Conservation (phyloP, 2,797 vertebrate species). For the Centropyge bicolor region DNA sequence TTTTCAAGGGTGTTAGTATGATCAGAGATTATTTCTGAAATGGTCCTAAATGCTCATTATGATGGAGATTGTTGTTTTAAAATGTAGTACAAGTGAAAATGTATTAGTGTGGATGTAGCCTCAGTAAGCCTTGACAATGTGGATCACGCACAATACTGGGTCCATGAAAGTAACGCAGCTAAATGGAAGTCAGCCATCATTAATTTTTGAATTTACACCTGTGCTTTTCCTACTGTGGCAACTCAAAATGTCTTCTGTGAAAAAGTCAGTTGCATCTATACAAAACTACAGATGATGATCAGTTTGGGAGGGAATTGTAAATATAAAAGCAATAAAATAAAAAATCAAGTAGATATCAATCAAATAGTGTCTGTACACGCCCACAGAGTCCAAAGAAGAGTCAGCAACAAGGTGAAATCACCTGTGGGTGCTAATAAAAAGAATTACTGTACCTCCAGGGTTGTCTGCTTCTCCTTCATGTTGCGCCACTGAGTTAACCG, state of each 20-base stretch:
- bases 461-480: constrained; percentile 91
- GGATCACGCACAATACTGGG: background rate
- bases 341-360: background rate
- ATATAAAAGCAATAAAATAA: constrained; percentile 7
- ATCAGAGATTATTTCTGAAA: too few relatives aligned
- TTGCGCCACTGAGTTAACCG: constrained; percentile 94
- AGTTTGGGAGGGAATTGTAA: background rate
- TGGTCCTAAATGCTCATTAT: too few relatives aligned
- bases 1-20: too few relatives aligned
- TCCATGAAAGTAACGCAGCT: constrained; percentile 9
- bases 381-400: constrained; percentile 5
- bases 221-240: background rate
- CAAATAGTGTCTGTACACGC: background rate
- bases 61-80: too few relatives aligned
- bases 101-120: background rate
- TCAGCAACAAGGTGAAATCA: background rate
- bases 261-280: background rate
- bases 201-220: background rate
- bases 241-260: background rate
- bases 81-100: too few relatives aligned
- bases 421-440: constrained; percentile 13
- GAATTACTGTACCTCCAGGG: constrained; percentile 88
- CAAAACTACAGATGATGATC: background rate
- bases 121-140: background rate
- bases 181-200: constrained; percentile 14